A percentile compares a stretch with the other conserved stretches of the same genome.
Conservation (phyloP, 2,113 vertebrate species). For the Urocynchramus pylzowi region DNA sequence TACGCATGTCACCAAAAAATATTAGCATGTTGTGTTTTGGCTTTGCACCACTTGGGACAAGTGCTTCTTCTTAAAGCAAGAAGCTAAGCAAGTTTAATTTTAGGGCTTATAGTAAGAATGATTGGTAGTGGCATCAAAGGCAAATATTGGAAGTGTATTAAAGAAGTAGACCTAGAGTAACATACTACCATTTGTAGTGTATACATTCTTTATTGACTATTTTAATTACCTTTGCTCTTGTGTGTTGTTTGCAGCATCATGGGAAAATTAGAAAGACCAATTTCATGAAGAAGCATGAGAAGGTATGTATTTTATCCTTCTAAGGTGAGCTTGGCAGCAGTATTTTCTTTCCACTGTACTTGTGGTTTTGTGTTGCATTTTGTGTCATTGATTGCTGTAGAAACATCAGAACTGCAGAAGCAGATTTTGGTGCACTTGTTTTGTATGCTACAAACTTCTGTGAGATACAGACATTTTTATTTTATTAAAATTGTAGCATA, state of each 20-base stretch:
- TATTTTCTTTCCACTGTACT: neutral
- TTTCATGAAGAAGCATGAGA: slow-evolving; percentile 94
- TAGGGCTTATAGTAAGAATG: neutral
- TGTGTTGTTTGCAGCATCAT: slow-evolving; percentile 81
- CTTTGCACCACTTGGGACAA: neutral
- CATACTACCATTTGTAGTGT: neutral
- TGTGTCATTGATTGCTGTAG: neutral
- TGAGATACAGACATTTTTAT: neutral
- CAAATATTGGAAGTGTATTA: neutral
- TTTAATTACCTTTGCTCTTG: neutral
- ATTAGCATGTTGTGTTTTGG: neutral
- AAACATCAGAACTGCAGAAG: neutral
- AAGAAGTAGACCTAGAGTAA: neutral
- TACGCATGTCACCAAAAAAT: neutral
- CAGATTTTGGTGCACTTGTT: neutral
- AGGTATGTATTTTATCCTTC: slow-evolving; percentile 72
- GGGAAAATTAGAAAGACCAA: slow-evolving; percentile 92
- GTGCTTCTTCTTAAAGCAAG: neutral
- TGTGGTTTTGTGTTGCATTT: neutral
- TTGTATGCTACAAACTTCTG: neutral
- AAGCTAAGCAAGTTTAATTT: neutral
- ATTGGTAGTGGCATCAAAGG: neutral
- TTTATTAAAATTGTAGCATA: neutral
- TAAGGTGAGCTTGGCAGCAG: neutral
- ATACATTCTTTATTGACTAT: neutral